Evolutionary conservation across 2,888 invertebrate species (phyloP).

Genomic region (Eilema sororculum): DNA sequence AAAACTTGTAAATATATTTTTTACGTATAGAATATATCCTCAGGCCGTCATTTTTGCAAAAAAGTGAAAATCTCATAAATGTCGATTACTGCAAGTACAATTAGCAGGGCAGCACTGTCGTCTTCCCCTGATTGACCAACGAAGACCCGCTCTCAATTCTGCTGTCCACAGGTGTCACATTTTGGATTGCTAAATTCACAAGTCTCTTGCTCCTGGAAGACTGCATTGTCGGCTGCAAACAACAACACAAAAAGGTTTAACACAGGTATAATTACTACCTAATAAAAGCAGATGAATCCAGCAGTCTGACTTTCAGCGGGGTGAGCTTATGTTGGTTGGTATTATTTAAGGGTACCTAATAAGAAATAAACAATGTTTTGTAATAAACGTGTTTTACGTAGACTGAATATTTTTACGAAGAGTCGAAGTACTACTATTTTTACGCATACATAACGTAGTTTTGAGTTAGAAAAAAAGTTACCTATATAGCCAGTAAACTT

Average conservation of each 20-base stretch:
- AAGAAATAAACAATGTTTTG: constrained; percentile 2
- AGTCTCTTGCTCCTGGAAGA: constrained; percentile 9
- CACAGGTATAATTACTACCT: constrained; percentile 18
- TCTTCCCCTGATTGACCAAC: background rate
- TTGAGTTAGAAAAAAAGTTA: constrained; percentile 3
- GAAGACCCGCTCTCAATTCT: background rate
- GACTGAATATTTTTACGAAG: background rate
- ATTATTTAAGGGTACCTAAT: background rate
- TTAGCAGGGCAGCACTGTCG: no score
- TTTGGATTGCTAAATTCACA: constrained; percentile 3
- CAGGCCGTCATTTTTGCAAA: no score
- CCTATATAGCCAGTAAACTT: background rate
- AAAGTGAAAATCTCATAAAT: no score
- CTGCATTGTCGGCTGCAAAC: background rate
- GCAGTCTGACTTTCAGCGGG: constrained; percentile 2
- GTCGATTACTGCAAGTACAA: no score
- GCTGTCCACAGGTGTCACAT: constrained; percentile 3
- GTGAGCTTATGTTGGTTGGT: no score
- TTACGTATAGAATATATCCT: no score
- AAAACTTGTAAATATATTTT: no score
- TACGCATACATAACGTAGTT: background rate
- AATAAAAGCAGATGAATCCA: constrained; percentile 3
- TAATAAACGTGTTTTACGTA: background rate
- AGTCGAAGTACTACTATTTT: no score
- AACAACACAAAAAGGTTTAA: constrained; percentile 16